Conservation (phyloP, 2,888 invertebrate genomes). For the Hirtodrosophila histrioides region DNA sequence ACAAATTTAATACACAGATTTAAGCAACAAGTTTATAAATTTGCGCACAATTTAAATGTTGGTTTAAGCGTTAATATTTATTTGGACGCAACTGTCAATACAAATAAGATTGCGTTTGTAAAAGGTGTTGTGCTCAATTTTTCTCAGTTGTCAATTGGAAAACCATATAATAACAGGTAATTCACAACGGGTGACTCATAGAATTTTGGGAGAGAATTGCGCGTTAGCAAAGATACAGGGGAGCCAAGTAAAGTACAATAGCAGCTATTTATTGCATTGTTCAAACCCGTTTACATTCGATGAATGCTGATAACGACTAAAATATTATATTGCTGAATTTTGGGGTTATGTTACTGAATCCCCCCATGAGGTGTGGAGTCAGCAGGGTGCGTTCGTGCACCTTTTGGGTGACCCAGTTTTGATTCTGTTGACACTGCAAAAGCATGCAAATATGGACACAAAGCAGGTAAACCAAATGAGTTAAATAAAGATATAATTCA, state of each 20-base stretch:
- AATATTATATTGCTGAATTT: conserved; percentile 22
- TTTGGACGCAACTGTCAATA: no score
- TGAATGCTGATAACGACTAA: conserved; percentile 11
- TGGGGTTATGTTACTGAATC: conserved; percentile 17
- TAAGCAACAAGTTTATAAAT: no score
- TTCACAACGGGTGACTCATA: conserved; percentile 26
- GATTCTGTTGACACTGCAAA: conserved; percentile 35
- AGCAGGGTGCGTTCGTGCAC: conserved; percentile 33
- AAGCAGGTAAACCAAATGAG: conserved; percentile 16
- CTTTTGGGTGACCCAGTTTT: conserved; percentile 50
- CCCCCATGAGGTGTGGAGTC: conserved; percentile 13
- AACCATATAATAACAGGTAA: conserved; percentile 16
- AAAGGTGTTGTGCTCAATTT: conserved; percentile 5
- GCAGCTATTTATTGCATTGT: conserved; percentile 1
- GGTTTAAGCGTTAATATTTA: no score
- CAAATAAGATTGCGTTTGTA: conserved; percentile 1
- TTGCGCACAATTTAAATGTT: no score
- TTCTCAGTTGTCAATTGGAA: conserved; percentile 22
- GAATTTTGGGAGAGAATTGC: background rate
- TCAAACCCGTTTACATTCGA: background rate
- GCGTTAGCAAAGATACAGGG: background rate
- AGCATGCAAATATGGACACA: conserved; percentile 28
- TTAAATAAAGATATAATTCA: conserved; percentile 5
- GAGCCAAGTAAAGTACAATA: background rate
- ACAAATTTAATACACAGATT: no score